Evolutionary conservation across 2,797 vertebrate species (phyloP), one percentile per base, ranked within the genome.

Genomic region (Anabas testudineus): DNA sequence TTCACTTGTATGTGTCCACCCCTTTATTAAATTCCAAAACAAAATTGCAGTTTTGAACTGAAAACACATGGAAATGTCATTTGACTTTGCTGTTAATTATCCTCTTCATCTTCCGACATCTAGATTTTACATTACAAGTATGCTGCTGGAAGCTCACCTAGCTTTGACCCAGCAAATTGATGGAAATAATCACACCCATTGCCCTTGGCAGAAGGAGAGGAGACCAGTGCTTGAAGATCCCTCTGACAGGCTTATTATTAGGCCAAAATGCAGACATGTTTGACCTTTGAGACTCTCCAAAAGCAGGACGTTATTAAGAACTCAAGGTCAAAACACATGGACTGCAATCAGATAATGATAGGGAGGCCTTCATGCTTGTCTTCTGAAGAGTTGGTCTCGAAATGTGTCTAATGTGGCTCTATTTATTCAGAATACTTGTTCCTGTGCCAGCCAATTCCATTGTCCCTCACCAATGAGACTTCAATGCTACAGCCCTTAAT

Each of bases 341-440:
- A 34, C 59, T 54, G 71, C 73, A 81, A 81, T 90, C 80, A 72
- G 41, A 45, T 79, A 74, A 82, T 86, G 57, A 80, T 43, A 66
- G 67, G 34, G 70, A 68, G 49, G 55, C 10, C 32, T 37, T 16
- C 19, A 21, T 32, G 18, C 52, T 68, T 22, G 54, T 48, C 61
- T 53, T 68, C 34, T 71, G 34, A 61, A 43, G 47, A 73, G 32
- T 41, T 65, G 43, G 22, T 59, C 30, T 66, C 32, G 32, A 63
- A 67, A 73, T 34, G 26, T 66, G 14, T 52, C 26, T 59, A 65
- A 70, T 32, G 24, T 36, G 7, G 3, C 32, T 66, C 16, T 22
- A 7, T 78, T 63, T 53, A 49, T 61, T 58, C 19, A 65, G 36
- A 55, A 26, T 59, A 30, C 21, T 12, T 53, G 32, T 30, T 42